Evolutionary conservation across 2,797 vertebrate species (phyloP), one percentile per base, ranked within the genome.

Genomic region (Channallabes apus): DNA sequence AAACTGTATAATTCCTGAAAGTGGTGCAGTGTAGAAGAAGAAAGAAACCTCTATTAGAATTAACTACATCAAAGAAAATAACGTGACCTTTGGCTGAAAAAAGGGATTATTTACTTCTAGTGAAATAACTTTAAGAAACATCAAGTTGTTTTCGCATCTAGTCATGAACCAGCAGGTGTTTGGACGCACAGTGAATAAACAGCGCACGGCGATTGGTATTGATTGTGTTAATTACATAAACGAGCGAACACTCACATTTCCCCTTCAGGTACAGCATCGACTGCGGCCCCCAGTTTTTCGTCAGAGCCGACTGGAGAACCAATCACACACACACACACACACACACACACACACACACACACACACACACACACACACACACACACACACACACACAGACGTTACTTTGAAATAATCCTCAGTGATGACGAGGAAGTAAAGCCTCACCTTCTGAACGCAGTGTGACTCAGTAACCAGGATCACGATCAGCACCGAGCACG

Each of bases 221-320:
- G 73, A 75, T 59, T 54, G 72, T 64, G 38, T 41, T 32, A 27
- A 41, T 81, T 82, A 79, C 1, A 18, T 59, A 11, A 65, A 56
- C 65, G 0, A 20, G n/a, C 11, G 15, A 38, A 86, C 75, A 93
- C 94, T 94, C 88, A 96, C 94, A 92, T 91, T 95, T 95, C 68
- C 95, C 94, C 90, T 95, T 95, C 68, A 96, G 83, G 86, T 96
- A 95, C 91, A 96, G 94, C 95, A 95, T 96, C 85, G 95, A 95
- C 91, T 96, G 95, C 79, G 94, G 95, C 61, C 94, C 92, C 95
- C 95, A 96, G 91, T 94, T 94, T 85, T 94, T 71, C 35, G 94
- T 92, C 41, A 93, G 89, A 88, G 94, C 82, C 6, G 65, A 87
- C 90, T 92, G 88, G 27, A 83, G 15, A 58, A 24, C 73, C 24